Percentiles rank a stretch among this genome's conserved stretches.
These are phyloP conservation scores for Hyperoplus lanceolatus DNA, from an alignment of 2,797 vertebrate genomes.

Conservation along the genomic window DNA sequence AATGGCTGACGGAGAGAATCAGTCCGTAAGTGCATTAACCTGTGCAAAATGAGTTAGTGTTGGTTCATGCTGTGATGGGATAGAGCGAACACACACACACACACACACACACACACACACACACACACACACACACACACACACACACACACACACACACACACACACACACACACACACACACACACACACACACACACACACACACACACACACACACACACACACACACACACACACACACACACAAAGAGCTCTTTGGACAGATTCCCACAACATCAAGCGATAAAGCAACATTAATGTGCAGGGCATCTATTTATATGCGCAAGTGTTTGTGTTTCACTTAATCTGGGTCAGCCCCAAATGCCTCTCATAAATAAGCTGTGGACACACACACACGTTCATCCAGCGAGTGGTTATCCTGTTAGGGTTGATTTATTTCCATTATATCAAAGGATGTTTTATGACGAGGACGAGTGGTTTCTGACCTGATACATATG, in stretches of 20 bases:
- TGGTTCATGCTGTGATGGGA: neutral
- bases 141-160: no score
- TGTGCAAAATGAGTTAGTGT: constrained; percentile 17
- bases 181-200: no score
- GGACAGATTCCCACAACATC: constrained; percentile 19
- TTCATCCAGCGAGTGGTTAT: constrained; percentile 44
- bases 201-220: no score
- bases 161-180: no score
- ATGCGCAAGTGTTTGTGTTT: constrained; percentile 34
- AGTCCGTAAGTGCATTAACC: constrained; percentile 26
- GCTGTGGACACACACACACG: constrained; percentile 22
- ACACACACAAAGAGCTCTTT: neutral
- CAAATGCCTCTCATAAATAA: constrained; percentile 41
- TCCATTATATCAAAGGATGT: constrained; percentile 40
- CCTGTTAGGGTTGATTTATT: constrained; percentile 57
- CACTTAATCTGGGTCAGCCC: constrained; percentile 56
- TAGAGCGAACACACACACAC: no score
- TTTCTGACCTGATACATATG: constrained; percentile 2
- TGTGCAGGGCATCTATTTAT: constrained; percentile 17
- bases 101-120: no score
- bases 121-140: no score
- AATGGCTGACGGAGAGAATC: constrained; percentile 22
- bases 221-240: no score
- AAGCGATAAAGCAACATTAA: constrained; percentile 7
- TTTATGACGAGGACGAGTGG: constrained; percentile 34